Conservation (phyloP, 2,113 vertebrate genomes). For the Bos indicus region DNA sequence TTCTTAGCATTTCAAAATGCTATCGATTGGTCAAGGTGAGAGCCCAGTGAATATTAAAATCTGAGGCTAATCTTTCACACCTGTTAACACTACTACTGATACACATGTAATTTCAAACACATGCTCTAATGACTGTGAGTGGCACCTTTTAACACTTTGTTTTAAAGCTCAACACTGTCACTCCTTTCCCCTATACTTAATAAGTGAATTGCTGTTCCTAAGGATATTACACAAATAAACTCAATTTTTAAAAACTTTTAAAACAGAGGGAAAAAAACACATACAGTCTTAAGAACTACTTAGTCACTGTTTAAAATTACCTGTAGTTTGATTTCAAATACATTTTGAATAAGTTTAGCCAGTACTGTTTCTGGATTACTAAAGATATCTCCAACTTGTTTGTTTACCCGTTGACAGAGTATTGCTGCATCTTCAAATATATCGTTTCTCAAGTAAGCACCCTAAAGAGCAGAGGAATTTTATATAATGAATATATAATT, state of each 20-base stretch:
- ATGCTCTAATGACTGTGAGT: background rate
- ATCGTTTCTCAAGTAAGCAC: conserved; percentile 91
- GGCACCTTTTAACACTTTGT: background rate
- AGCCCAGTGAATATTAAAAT: background rate
- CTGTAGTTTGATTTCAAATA: conserved; percentile 98
- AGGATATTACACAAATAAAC: background rate
- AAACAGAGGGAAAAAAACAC: background rate
- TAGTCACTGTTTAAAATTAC: conserved; percentile 78
- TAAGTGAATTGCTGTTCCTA: background rate
- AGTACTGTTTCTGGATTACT: conserved; percentile 97
- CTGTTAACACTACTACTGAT: background rate
- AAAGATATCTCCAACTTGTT: conserved; percentile 97
- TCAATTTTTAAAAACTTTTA: background rate
- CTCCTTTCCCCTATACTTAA: background rate
- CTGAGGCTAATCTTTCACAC: background rate
- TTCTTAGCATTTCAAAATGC: background rate
- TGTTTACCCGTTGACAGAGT: conserved; percentile 95
- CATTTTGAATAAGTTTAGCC: conserved; percentile 98
- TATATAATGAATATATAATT: conserved; percentile 34
- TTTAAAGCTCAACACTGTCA: background rate
- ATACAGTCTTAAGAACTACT: conserved; percentile 2
- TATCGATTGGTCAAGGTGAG: background rate
- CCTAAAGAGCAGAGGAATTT: conserved; percentile 79
- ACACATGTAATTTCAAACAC: background rate
- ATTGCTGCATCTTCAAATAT: conserved; percentile 96